phyloP scores from a whole-genome alignment of 92 coral and sea anemone genomes.

The Epizoanthus scotinus region DNA sequence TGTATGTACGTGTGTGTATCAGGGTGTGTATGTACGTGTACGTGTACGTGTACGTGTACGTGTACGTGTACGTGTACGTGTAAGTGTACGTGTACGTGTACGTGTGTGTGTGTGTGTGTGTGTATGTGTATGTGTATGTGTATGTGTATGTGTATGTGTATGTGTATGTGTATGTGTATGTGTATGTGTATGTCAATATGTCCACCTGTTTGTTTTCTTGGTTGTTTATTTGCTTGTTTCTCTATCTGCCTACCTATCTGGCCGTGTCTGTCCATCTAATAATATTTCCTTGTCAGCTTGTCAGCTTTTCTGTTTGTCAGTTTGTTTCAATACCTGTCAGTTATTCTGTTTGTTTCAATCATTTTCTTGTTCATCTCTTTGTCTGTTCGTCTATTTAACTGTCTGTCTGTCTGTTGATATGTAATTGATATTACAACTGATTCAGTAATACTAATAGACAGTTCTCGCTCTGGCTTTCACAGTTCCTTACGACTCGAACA shows the following conservation, averaged over 20 bases:
- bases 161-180: background rate
- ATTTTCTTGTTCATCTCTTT: background rate
- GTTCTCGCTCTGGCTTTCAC: background rate
- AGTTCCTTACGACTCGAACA: constrained; percentile 79
- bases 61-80: background rate
- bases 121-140: background rate
- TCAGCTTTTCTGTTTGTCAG: background rate
- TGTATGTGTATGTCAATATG: background rate
- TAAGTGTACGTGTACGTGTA: too few species aligned
- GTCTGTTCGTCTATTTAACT: background rate
- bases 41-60: background rate
- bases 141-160: background rate
- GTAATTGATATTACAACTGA: background rate
- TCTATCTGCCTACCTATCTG: background rate
- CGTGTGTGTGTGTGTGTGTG: background rate
- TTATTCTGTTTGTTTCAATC: background rate
- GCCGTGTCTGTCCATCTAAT: background rate
- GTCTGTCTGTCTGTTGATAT: background rate
- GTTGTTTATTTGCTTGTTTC: background rate
- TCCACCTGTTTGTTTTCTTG: background rate
- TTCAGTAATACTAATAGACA: too few species aligned
- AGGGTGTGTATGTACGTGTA: background rate
- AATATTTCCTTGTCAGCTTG: background rate
- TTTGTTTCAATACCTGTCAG: background rate
- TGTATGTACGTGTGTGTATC: too few species aligned